These are phyloP conservation scores for Griposia aprilina DNA, from an alignment of 2,888 invertebrate genomes.

Conservation along the genomic window DNA sequence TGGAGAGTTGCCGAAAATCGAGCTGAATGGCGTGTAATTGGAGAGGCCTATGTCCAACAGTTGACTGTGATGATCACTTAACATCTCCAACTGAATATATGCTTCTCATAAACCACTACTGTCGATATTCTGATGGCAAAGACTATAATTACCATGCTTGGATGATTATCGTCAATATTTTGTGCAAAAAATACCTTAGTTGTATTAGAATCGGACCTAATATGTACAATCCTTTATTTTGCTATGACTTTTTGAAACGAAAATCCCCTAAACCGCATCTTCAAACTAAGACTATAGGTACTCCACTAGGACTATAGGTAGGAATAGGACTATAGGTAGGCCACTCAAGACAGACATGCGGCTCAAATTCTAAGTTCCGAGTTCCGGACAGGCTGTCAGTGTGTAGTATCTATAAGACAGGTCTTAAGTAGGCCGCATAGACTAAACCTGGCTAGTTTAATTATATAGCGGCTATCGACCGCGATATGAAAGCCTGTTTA, in stretches of 20 bases:
- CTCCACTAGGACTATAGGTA: too few species aligned
- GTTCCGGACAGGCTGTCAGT: conserved; percentile 7
- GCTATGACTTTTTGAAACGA: background rate
- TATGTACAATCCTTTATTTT: too few species aligned
- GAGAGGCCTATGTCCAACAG: background rate
- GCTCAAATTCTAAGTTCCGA: background rate
- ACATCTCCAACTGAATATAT: background rate
- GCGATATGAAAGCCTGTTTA: conserved; percentile 33
- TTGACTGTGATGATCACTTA: background rate
- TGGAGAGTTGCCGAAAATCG: background rate
- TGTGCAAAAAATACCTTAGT: background rate
- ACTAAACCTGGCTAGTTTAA: conserved; percentile 30
- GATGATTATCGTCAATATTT: background rate
- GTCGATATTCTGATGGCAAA: background rate
- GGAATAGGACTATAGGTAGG: too few species aligned
- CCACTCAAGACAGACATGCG: background rate
- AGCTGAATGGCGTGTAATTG: background rate
- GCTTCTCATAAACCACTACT: background rate
- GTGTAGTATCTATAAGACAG: conserved; percentile 11
- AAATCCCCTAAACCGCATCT: background rate
- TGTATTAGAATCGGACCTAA: background rate
- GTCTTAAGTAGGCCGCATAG: conserved; percentile 31
- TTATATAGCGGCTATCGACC: conserved; percentile 51
- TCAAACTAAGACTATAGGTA: background rate
- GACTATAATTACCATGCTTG: background rate